These are phyloP conservation scores for Ptychobarbus kaznakovi DNA, from an alignment of 2,797 vertebrate species.

Conservation along the genomic window DNA sequence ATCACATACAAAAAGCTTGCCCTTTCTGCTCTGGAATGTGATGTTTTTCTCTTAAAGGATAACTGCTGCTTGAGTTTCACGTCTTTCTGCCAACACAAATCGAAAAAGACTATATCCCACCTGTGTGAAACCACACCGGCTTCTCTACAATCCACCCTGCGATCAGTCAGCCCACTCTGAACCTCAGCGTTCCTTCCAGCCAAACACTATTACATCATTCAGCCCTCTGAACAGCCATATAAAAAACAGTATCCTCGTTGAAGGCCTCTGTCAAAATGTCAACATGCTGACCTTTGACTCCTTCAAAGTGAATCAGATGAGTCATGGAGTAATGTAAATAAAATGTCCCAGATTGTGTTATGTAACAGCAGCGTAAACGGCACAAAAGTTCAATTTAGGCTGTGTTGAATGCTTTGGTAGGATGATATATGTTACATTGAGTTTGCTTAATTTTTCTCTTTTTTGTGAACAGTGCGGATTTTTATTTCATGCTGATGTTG, in stretches of 20 bases:
- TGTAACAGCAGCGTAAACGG: background rate
- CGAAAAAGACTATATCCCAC: slow-evolving; percentile 9
- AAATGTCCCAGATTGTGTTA: slow-evolving; percentile 24
- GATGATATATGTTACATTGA: background rate
- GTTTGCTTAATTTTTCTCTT: background rate
- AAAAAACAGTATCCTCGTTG: slow-evolving; percentile 7
- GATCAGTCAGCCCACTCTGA: slow-evolving; percentile 5
- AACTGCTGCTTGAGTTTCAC: slow-evolving; percentile 1
- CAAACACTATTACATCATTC: slow-evolving; percentile 43
- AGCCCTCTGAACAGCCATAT: slow-evolving; percentile 1
- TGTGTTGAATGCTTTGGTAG: background rate
- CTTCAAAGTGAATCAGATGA: slow-evolving; percentile 32
- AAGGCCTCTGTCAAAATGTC: slow-evolving; percentile 44
- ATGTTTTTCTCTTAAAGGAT: background rate
- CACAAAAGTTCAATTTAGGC: background rate
- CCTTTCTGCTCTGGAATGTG: background rate
- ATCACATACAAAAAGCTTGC: background rate
- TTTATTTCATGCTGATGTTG: slow-evolving; percentile 31
- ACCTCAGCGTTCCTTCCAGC: slow-evolving; percentile 10
- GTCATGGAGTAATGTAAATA: slow-evolving; percentile 41
- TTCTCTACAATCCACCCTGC: background rate
- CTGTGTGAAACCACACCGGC: background rate
- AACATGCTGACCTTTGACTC: slow-evolving; percentile 41
- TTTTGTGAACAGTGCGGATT: slow-evolving; percentile 11
- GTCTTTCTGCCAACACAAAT: slow-evolving; percentile 4